phyloP scores from a whole-genome alignment of 2,888 invertebrate genomes.

The Anoplius nigerrimus region DNA sequence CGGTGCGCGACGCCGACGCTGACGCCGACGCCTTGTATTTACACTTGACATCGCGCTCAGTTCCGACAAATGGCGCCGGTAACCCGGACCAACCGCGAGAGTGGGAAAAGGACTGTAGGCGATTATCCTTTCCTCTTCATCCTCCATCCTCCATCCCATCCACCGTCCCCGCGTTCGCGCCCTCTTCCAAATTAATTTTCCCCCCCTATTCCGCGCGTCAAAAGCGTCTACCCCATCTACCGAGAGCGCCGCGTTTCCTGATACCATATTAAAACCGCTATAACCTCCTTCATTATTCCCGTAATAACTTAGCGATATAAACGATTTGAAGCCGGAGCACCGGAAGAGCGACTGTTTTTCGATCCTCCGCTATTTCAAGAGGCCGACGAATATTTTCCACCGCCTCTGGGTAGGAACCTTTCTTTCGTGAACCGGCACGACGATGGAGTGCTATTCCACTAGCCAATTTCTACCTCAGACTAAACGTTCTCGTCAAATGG shows the following conservation, averaged over 20 bases:
- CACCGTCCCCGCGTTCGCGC: background rate
- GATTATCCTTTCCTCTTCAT: conserved; percentile 26
- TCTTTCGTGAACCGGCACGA: too few relatives aligned
- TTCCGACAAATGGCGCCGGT: conserved; percentile 35
- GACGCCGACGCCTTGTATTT: conserved; percentile 36
- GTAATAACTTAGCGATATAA: background rate
- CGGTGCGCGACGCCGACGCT: conserved; percentile 11
- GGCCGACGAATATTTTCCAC: too few relatives aligned
- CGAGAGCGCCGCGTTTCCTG: background rate
- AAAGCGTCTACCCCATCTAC: background rate
- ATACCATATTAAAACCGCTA: background rate
- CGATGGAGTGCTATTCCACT: too few relatives aligned
- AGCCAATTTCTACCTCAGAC: too few relatives aligned
- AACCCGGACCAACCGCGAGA: conserved; percentile 14
- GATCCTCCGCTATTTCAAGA: background rate
- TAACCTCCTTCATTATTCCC: background rate
- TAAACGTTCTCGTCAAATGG: too few relatives aligned
- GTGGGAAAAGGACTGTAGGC: conserved; percentile 30
- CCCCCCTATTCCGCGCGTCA: background rate
- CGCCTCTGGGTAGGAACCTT: too few relatives aligned
- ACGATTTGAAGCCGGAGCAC: background rate
- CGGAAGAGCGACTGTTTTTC: background rate
- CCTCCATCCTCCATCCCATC: background rate
- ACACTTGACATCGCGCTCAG: conserved; percentile 33
- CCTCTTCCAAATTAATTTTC: conserved; percentile 27